Conservation (phyloP, 2,888 invertebrate genomes). For the Drosophila borborema region DNA sequence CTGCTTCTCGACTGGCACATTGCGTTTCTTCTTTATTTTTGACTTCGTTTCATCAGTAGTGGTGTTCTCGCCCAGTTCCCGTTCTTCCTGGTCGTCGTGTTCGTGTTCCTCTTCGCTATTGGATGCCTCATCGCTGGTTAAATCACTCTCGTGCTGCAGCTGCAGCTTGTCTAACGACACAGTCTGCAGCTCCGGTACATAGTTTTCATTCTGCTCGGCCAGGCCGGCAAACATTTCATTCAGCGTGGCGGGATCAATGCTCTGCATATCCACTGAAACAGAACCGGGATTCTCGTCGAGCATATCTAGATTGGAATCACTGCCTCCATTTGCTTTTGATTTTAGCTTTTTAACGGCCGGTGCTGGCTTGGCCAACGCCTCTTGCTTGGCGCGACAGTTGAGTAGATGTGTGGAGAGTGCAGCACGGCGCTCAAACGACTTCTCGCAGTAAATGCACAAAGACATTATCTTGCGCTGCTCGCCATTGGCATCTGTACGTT, state of each 20-base stretch:
- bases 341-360: constrained; percentile 65
- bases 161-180: constrained; percentile 81
- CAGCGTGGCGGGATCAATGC: constrained; percentile 57
- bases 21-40: constrained; percentile 62
- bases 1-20: constrained; percentile 73
- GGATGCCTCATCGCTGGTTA: constrained; percentile 53
- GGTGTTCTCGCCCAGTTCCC: constrained; percentile 21
- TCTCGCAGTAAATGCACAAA: constrained; percentile 88
- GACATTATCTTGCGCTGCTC: constrained; percentile 87
- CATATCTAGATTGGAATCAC: constrained; percentile 25
- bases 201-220: constrained; percentile 70
- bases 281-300: constrained; percentile 15
- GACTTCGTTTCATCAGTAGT: constrained; percentile 28
- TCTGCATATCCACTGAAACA: constrained; percentile 28
- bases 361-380: constrained; percentile 64
- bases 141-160: constrained; percentile 64
- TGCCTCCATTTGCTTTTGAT: constrained; percentile 29
- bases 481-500: constrained; percentile 43
- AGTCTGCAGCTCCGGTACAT: constrained; percentile 77
- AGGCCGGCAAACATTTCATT: constrained; percentile 82
- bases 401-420: constrained; percentile 90
- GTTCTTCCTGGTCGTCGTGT: constrained; percentile 19
- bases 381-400: constrained; percentile 87
- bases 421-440: constrained; percentile 90
- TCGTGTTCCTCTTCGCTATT: constrained; percentile 63